phyloP scores from a whole-genome alignment of 2,113 vertebrate species.

The Austrofundulus limnaeus region DNA sequence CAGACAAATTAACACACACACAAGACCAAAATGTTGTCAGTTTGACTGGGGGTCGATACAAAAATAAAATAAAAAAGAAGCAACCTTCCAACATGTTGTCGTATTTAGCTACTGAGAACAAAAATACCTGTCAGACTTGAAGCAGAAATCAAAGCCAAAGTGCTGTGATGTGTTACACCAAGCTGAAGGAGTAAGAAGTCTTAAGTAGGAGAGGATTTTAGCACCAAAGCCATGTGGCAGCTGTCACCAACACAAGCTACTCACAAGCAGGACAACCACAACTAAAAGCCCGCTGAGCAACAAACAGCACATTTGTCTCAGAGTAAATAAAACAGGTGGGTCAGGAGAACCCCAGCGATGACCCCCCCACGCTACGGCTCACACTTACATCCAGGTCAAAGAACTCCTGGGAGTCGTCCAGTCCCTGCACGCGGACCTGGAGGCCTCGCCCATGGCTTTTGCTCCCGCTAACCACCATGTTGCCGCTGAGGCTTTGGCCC shows the following conservation, averaged over 20 bases:
- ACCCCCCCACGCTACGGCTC: background rate
- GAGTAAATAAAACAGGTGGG: background rate
- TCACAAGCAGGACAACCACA: constrained; percentile 25
- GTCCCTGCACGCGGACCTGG: constrained; percentile 83
- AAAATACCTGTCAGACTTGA: background rate
- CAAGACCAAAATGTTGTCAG: no score
- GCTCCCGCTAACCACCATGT: constrained; percentile 58
- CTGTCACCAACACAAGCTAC: constrained; percentile 65
- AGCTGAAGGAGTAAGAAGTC: constrained; percentile 62
- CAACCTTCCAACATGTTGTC: no score
- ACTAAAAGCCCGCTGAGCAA: constrained; percentile 28
- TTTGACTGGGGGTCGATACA: no score
- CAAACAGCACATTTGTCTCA: constrained; percentile 28
- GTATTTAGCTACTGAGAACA: no score
- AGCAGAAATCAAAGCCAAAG: constrained; percentile 41
- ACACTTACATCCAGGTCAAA: constrained; percentile 87
- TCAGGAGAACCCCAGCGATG: background rate
- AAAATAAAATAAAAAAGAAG: background rate
- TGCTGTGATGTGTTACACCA: constrained; percentile 42
- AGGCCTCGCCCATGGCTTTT: constrained; percentile 65
- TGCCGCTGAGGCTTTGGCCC: constrained; percentile 79
- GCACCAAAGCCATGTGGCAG: constrained; percentile 73
- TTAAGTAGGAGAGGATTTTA: constrained; percentile 73
- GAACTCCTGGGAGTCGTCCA: constrained; percentile 86
- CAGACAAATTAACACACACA: no score